These are phyloP conservation scores for Artibeus jamaicensis DNA, from an alignment of 2,797 vertebrate species.

Conservation along the genomic window DNA sequence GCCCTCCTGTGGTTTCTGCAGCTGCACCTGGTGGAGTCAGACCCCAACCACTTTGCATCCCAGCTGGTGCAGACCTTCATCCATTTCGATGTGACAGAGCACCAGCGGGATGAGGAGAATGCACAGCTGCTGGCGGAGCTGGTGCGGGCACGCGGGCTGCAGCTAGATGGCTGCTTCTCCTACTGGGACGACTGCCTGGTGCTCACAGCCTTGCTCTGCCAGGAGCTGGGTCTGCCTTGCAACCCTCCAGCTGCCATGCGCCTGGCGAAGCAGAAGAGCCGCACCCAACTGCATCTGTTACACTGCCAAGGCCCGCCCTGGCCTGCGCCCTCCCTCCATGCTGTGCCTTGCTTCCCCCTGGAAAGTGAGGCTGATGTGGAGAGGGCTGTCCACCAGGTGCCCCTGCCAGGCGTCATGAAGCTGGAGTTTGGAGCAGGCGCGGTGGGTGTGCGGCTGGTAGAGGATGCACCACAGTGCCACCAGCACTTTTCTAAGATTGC, in stretches of 20 bases:
- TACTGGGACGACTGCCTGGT: conserved; percentile 90
- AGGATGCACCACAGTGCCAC: conserved; percentile 80
- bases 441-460: conserved; percentile 83
- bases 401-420: conserved; percentile 87
- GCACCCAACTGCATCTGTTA: conserved; percentile 85
- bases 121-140: conserved; percentile 79
- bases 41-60: conserved; percentile 87
- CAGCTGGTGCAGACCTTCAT: conserved; percentile 86
- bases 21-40: conserved; percentile 87
- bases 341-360: conserved; percentile 84
- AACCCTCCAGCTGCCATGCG: conserved; percentile 80
- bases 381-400: conserved; percentile 75
- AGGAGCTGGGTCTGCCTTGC: conserved; percentile 82
- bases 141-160: conserved; percentile 78
- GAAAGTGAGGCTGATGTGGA: conserved; percentile 82
- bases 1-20: conserved; percentile 61
- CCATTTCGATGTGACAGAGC: conserved; percentile 85
- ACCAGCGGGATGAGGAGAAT: conserved; percentile 84
- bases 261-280: conserved; percentile 87
- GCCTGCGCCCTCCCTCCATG: conserved; percentile 80
- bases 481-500: conserved; percentile 83
- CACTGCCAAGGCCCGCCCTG: conserved; percentile 72
- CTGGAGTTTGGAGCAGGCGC: conserved; percentile 86
- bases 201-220: conserved; percentile 84
- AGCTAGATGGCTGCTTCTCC: conserved; percentile 85